Conservation (phyloP, 2,797 vertebrate genomes). For the Chaenodraco wilsoni region DNA sequence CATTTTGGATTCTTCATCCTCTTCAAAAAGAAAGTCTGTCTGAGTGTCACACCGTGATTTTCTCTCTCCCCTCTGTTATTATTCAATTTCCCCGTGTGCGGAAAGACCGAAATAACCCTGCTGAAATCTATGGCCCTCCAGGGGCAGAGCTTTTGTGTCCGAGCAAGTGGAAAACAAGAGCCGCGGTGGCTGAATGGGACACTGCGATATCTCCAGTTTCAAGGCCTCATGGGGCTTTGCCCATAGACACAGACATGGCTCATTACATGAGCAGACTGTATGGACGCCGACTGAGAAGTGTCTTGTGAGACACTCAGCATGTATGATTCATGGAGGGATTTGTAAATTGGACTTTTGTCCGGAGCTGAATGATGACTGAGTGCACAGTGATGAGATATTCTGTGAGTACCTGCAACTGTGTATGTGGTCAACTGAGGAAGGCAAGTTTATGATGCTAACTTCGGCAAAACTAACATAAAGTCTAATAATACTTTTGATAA, state of each 20-base stretch:
- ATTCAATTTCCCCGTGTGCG: constrained; percentile 81
- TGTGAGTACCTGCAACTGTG: constrained; percentile 38
- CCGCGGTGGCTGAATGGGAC: constrained; percentile 62
- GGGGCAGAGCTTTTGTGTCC: constrained; percentile 77
- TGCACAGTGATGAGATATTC: constrained; percentile 58
- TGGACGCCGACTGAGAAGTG: constrained; percentile 35
- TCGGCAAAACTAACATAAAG: too few relatives aligned
- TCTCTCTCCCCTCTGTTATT: constrained; percentile 76
- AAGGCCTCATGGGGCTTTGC: constrained; percentile 52
- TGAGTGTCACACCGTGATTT: constrained; percentile 67
- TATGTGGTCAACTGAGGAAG: constrained; percentile 10
- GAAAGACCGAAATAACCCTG: constrained; percentile 82
- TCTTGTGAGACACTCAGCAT: constrained; percentile 46
- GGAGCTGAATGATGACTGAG: constrained; percentile 44
- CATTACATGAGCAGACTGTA: constrained; percentile 59
- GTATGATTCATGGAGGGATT: constrained; percentile 36
- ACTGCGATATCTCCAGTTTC: constrained; percentile 67
- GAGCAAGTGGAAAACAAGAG: constrained; percentile 78
- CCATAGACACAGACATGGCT: constrained; percentile 57
- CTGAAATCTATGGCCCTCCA: constrained; percentile 80
- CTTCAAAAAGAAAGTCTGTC: constrained; percentile 40
- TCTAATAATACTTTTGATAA: too few relatives aligned
- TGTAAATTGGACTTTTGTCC: constrained; percentile 34
- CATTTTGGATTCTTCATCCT: constrained; percentile 25
- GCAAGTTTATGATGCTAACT: constrained; percentile 16